Evolutionary conservation across 2,113 vertebrate species (phyloP).

Genomic region (Cacatua alba): DNA sequence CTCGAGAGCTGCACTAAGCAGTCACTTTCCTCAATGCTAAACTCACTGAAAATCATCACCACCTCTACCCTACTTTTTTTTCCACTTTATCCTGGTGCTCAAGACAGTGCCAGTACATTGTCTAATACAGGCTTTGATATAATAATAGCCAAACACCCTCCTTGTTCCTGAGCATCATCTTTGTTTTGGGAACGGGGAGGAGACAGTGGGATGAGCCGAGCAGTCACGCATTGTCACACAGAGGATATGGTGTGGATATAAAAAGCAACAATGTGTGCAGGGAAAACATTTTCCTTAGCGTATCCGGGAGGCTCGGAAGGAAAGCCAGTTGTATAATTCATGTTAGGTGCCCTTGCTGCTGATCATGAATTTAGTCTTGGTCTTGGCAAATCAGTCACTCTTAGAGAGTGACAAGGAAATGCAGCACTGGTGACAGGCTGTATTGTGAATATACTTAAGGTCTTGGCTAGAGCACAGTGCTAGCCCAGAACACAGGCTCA

Average conservation of each 20-base stretch:
- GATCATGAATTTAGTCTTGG: conserved; percentile 41
- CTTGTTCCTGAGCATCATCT: neutral
- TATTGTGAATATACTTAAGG: neutral
- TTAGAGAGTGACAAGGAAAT: conserved; percentile 39
- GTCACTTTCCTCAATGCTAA: neutral
- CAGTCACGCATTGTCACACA: neutral
- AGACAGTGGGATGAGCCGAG: neutral
- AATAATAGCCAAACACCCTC: neutral
- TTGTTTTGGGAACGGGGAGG: neutral
- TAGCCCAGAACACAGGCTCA: neutral
- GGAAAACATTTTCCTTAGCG: neutral
- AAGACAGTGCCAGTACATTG: neutral
- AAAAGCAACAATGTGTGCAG: neutral
- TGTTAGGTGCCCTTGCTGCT: conserved; percentile 31
- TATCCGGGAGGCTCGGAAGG: neutral
- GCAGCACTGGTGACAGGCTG: neutral
- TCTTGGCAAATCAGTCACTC: conserved; percentile 55
- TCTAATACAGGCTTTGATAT: neutral
- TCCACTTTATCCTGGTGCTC: neutral
- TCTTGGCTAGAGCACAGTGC: neutral
- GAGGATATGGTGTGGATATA: neutral
- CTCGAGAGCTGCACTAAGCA: neutral
- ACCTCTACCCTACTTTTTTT: neutral
- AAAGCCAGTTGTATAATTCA: conserved; percentile 51
- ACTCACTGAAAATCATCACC: neutral